Conservation (phyloP, 2,888 invertebrate species). For the Hyposoter didymator region DNA sequence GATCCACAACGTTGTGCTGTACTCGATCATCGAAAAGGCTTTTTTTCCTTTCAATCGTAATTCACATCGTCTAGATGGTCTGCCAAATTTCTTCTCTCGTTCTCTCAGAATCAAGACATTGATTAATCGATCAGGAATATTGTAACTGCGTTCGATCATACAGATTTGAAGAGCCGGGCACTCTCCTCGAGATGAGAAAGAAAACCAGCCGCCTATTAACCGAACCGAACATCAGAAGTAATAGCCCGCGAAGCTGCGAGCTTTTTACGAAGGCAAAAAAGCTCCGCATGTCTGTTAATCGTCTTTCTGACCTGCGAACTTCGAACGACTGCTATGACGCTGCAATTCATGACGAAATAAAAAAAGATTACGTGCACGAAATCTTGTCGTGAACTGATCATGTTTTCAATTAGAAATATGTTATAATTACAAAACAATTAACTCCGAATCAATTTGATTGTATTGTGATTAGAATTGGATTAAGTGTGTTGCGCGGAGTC, state of each 20-base stretch:
- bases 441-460: not conserved
- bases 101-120: slow-evolving; percentile 56
- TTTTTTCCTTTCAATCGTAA: slow-evolving; percentile 29
- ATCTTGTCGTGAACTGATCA: not conserved
- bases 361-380: not conserved
- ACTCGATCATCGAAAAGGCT: slow-evolving; percentile 25
- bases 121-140: slow-evolving; percentile 45
- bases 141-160: slow-evolving; percentile 42
- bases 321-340: not conserved
- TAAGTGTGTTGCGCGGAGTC: not conserved
- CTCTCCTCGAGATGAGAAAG: slow-evolving; percentile 36
- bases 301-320: slow-evolving; percentile 16
- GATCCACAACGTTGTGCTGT: slow-evolving; percentile 12
- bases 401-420: not conserved
- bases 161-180: slow-evolving; percentile 32
- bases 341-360: not conserved
- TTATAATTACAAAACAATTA: not conserved
- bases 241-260: not conserved
- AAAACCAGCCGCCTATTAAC: slow-evolving; percentile 54
- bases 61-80: slow-evolving; percentile 38
- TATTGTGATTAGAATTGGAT: not conserved
- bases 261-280: slow-evolving; percentile 28
- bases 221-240: slow-evolving; percentile 36
- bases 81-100: slow-evolving; percentile 51
- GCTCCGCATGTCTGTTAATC: slow-evolving; percentile 23